Percentiles rank a stretch among this genome's conserved stretches.
Conservation (phyloP, 2,113 vertebrate species). For the Ophthalmolycus amberensis region DNA sequence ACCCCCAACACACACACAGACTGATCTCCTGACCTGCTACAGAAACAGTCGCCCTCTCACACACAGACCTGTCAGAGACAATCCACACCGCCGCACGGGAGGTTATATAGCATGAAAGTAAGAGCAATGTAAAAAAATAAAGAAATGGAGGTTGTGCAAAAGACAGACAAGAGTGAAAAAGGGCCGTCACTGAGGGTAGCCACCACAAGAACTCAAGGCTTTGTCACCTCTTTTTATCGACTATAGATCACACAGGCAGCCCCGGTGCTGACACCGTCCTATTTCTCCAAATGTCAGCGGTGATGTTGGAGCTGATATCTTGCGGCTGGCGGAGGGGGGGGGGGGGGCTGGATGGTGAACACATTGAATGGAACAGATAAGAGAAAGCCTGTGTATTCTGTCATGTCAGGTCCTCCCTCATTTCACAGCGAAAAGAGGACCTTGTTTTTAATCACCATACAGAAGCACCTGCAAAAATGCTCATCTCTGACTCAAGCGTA, state of each 20-base stretch:
- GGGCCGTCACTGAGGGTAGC: slow-evolving; percentile 11
- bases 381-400: slow-evolving; percentile 41
- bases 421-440: neutral
- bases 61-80: slow-evolving; percentile 57
- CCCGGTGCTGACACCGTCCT: slow-evolving; percentile 60
- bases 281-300: slow-evolving; percentile 83
- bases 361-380: slow-evolving; percentile 64
- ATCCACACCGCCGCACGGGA: slow-evolving; percentile 60
- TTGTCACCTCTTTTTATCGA: slow-evolving; percentile 71
- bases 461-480: slow-evolving; percentile 51
- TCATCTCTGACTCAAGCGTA: neutral
- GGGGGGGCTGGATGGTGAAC: slow-evolving; percentile 39
- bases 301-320: slow-evolving; percentile 76
- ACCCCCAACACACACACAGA: slow-evolving; percentile 13
- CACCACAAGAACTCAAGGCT: slow-evolving; percentile 38
- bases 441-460: slow-evolving; percentile 11
- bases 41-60: slow-evolving; percentile 26
- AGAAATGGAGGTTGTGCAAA: slow-evolving; percentile 13
- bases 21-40: slow-evolving; percentile 42
- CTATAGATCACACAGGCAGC: slow-evolving; percentile 71
- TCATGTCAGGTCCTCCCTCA: slow-evolving; percentile 41
- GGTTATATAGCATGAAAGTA: slow-evolving; percentile 32
- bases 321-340: slow-evolving; percentile 14
- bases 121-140: slow-evolving; percentile 20
- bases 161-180: slow-evolving; percentile 25